A percentile compares a stretch with the other conserved stretches of the same genome.
phyloP scores from a whole-genome alignment of 2,797 vertebrate species.

The Danio albolineatus region DNA sequence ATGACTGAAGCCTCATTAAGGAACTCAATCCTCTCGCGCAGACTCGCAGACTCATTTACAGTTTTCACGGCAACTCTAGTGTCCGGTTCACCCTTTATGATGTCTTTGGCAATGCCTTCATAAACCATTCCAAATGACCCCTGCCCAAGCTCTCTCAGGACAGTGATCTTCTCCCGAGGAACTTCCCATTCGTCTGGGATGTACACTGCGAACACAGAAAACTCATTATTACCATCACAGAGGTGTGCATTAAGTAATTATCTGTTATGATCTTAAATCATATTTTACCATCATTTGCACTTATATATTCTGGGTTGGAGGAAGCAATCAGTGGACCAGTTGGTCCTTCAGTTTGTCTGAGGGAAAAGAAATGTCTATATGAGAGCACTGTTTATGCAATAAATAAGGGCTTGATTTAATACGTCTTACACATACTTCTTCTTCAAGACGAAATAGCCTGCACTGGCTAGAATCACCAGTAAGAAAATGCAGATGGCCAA shows the following conservation, averaged over 20 bases:
- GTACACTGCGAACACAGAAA: constrained; percentile 81
- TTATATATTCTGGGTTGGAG: constrained; percentile 97
- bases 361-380: constrained; percentile 42
- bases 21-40: constrained; percentile 97
- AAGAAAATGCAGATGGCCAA: constrained; percentile 87
- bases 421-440: constrained; percentile 82
- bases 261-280: neutral
- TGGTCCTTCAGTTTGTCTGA: constrained; percentile 92
- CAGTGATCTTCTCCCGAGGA: constrained; percentile 89
- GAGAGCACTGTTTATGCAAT: neutral
- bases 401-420: neutral
- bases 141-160: constrained; percentile 93
- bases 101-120: constrained; percentile 92
- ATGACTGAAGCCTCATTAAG: constrained; percentile 98
- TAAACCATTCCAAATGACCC: constrained; percentile 99
- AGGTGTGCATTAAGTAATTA: neutral
- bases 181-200: constrained; percentile 98
- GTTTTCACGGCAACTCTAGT: constrained; percentile 94
- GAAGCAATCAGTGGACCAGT: constrained; percentile 94
- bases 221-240: neutral
- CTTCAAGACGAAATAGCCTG: constrained; percentile 84
- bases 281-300: constrained; percentile 90
- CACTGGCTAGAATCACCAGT: constrained; percentile 81
- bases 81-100: constrained; percentile 91
- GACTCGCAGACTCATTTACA: constrained; percentile 93